Evolutionary conservation across 2,888 invertebrate genomes (phyloP).

Genomic region (Amiota minor): DNA sequence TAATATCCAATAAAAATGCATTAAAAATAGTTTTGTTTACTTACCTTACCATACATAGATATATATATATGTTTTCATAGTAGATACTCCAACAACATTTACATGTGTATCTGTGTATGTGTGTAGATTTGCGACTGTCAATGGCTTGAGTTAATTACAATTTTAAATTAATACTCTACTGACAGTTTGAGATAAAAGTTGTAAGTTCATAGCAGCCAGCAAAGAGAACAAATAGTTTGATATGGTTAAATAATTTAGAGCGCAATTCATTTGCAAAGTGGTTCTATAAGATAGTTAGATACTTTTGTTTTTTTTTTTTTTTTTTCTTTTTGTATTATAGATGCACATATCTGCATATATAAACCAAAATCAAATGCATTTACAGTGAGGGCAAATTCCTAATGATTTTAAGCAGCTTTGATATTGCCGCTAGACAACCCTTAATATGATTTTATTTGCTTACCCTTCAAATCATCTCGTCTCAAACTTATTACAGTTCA

Average conservation of each 20-base stretch:
- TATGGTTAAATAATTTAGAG: neutral
- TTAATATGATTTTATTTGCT: too few species aligned
- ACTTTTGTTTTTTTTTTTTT: too few species aligned
- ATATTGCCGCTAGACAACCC: too few species aligned
- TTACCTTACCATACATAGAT: too few species aligned
- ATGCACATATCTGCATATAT: too few species aligned
- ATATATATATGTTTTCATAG: neutral
- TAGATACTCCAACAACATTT: too few species aligned
- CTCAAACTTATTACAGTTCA: neutral
- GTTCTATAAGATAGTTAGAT: neutral
- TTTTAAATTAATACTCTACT: conserved; percentile 1
- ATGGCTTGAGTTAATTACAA: conserved; percentile 8
- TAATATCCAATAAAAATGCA: conserved; percentile 4
- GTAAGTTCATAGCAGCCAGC: neutral
- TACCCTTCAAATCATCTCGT: too few species aligned
- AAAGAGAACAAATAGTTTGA: neutral
- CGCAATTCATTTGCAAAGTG: neutral
- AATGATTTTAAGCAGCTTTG: too few species aligned
- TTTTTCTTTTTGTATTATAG: too few species aligned
- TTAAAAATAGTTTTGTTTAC: neutral
- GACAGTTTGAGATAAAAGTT: neutral
- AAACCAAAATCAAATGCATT: too few species aligned
- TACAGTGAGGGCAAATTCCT: too few species aligned
- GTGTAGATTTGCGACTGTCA: neutral
- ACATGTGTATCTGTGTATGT: too few species aligned